phyloP scores from a whole-genome alignment of 2,797 vertebrate genomes.

The Diglossa cyanea region DNA sequence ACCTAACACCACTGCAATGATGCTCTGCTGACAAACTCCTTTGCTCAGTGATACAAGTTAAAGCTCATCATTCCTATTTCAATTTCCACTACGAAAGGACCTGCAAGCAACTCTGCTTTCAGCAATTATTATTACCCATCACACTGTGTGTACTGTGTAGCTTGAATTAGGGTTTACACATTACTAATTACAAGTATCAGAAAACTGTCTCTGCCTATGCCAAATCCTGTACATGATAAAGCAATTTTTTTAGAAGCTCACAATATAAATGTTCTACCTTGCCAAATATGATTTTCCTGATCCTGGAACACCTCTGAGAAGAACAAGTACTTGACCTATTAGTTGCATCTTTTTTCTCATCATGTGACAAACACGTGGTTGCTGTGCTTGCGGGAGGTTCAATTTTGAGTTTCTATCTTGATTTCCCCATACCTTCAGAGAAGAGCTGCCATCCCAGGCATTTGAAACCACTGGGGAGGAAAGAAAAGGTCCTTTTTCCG shows the following conservation, averaged over 20 bases:
- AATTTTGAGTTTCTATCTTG: conserved; percentile 61
- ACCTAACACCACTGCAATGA: neutral
- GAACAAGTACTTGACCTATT: conserved; percentile 86
- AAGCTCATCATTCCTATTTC: neutral
- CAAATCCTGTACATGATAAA: neutral
- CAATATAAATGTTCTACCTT: conserved; percentile 79
- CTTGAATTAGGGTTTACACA: neutral
- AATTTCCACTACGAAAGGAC: neutral
- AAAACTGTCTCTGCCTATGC: neutral
- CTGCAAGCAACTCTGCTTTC: neutral
- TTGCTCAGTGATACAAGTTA: neutral
- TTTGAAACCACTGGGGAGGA: conserved; percentile 78
- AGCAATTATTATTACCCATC: neutral
- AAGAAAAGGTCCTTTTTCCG: conserved; percentile 68
- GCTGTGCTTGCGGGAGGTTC: conserved; percentile 61
- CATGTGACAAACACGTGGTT: conserved; percentile 58
- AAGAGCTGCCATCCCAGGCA: conserved; percentile 46
- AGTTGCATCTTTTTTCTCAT: conserved; percentile 75
- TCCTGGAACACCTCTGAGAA: conserved; percentile 94
- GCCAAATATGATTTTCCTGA: conserved; percentile 95
- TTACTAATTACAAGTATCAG: neutral
- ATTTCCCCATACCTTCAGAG: conserved; percentile 66
- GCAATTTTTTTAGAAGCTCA: conserved; percentile 23
- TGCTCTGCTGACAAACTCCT: neutral
- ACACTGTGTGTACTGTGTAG: neutral